These are phyloP conservation scores for Chironomus riparius DNA, from an alignment of 2,888 invertebrate genomes.

Conservation along the genomic window DNA sequence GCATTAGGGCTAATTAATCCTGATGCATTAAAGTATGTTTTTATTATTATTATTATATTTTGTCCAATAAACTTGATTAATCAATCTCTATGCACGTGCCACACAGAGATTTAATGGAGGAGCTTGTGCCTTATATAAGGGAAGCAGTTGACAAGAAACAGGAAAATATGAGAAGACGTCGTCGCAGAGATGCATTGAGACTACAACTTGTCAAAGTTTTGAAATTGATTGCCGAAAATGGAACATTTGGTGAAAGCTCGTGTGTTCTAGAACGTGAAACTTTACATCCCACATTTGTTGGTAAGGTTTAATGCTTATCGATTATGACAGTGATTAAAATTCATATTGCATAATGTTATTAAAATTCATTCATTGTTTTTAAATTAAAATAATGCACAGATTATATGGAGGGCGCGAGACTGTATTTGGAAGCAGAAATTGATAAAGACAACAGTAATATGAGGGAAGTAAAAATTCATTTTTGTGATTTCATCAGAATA, in stretches of 20 bases:
- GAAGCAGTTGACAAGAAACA: slow-evolving; percentile 97
- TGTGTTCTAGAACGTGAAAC: slow-evolving; percentile 76
- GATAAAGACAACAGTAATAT: slow-evolving; percentile 86
- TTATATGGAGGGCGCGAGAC: slow-evolving; percentile 87
- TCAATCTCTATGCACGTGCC: neutral
- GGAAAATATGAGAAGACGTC: slow-evolving; percentile 86
- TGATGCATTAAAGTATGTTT: slow-evolving; percentile 78
- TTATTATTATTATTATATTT: neutral
- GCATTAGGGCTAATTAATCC: slow-evolving; percentile 94
- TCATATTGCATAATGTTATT: neutral
- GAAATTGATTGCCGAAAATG: slow-evolving; percentile 84
- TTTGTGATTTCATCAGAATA: slow-evolving; percentile 87
- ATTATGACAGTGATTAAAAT: neutral
- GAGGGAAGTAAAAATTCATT: slow-evolving; percentile 83
- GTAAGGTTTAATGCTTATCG: neutral
- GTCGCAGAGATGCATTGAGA: slow-evolving; percentile 84
- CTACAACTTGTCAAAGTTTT: slow-evolving; percentile 86
- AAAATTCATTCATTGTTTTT: neutral
- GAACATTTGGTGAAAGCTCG: slow-evolving; percentile 76
- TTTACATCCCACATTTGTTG: slow-evolving; percentile 78
- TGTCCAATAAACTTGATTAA: slow-evolving; percentile 2
- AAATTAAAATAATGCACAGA: slow-evolving; percentile 37
- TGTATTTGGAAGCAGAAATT: slow-evolving; percentile 84
- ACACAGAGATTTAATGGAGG: slow-evolving; percentile 95
- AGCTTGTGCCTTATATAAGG: slow-evolving; percentile 78